phyloP scores from a whole-genome alignment of 2,797 vertebrate genomes.

The Myripristis murdjan region DNA sequence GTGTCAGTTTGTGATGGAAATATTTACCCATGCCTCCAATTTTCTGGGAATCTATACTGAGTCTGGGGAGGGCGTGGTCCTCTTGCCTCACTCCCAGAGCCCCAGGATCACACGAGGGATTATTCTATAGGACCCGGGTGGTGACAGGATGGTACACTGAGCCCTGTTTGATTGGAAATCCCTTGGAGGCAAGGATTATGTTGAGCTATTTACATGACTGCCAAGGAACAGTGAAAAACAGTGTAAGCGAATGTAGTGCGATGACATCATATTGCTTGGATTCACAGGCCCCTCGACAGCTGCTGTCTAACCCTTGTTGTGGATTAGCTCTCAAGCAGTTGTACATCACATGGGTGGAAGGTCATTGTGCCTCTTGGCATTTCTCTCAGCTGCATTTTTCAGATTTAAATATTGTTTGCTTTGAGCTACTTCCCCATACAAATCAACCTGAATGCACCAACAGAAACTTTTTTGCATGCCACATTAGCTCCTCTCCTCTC shows the following conservation, averaged over 20 bases:
- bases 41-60: slow-evolving; percentile 63
- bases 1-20: slow-evolving; percentile 71
- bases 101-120: slow-evolving; percentile 80
- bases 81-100: slow-evolving; percentile 52
- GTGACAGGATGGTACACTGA: slow-evolving; percentile 77
- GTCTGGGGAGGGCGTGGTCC: slow-evolving; percentile 66
- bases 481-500: neutral
- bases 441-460: neutral
- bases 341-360: slow-evolving; percentile 46
- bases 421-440: slow-evolving; percentile 5
- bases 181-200: slow-evolving; percentile 82
- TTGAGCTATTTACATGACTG: slow-evolving; percentile 81
- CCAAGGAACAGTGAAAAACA: slow-evolving; percentile 70
- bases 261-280: slow-evolving; percentile 70
- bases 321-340: slow-evolving; percentile 71
- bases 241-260: slow-evolving; percentile 56
- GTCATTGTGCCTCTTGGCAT: slow-evolving; percentile 52
- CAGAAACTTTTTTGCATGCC: neutral
- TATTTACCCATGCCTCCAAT: slow-evolving; percentile 61
- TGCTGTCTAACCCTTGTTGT: slow-evolving; percentile 73
- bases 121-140: slow-evolving; percentile 72
- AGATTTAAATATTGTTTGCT: slow-evolving; percentile 34
- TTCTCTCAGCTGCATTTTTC: slow-evolving; percentile 39
- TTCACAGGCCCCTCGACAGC: slow-evolving; percentile 69
- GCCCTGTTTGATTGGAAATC: slow-evolving; percentile 82